These are phyloP conservation scores for Lasioglossum baleicum DNA, from an alignment of 1,140 invertebrate genomes.

Conservation along the genomic window DNA sequence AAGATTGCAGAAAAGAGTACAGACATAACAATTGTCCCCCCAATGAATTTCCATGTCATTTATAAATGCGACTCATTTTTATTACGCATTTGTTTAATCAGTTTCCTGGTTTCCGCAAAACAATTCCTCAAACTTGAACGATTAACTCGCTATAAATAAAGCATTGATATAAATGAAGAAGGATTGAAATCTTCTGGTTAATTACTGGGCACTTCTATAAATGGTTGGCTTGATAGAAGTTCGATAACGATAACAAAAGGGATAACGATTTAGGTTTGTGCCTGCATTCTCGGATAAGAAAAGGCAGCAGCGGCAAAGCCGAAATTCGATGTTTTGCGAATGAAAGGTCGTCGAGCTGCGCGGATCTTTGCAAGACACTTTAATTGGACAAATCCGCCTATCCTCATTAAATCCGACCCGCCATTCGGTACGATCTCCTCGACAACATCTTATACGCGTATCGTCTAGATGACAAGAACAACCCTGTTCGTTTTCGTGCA, in stretches of 20 bases:
- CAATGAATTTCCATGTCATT: no score
- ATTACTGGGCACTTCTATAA: background rate
- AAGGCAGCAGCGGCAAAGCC: conserved; percentile 67
- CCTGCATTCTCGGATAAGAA: conserved; percentile 71
- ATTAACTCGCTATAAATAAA: no score
- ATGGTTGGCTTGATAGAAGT: conserved; percentile 35
- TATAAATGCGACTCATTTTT: no score
- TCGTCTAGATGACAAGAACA: conserved; percentile 46
- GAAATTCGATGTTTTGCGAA: conserved; percentile 77
- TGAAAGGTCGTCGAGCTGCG: conserved; percentile 69
- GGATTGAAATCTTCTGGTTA: background rate
- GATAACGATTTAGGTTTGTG: conserved; percentile 52
- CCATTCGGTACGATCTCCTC: conserved; percentile 42
- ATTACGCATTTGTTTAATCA: no score
- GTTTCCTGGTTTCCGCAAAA: no score
- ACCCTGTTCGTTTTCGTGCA: conserved; percentile 38
- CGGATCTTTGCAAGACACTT: conserved; percentile 80
- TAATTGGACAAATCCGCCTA: conserved; percentile 82
- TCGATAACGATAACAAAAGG: conserved; percentile 59
- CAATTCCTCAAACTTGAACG: no score
- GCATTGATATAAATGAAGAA: no score
- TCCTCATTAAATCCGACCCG: conserved; percentile 80
- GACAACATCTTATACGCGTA: conserved; percentile 33
- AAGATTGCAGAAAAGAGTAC: no score
- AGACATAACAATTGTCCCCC: no score